A percentile compares a stretch with the other conserved stretches of the same genome.
phyloP scores from a whole-genome alignment of 2,113 vertebrate species.

The Aptenodytes patagonicus region DNA sequence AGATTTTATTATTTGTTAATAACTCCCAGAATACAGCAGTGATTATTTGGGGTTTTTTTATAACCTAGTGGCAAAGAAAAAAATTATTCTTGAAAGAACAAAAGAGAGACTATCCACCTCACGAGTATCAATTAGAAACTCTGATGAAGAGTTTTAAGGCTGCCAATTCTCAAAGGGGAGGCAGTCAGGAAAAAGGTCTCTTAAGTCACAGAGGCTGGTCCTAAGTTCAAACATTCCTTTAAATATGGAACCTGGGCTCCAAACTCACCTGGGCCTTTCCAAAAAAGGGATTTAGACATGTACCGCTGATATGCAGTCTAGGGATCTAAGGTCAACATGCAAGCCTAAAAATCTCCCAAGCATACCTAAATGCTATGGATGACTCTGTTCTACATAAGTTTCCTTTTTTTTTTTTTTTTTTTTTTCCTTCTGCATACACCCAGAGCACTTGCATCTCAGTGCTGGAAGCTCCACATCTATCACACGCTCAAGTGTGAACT shows the following conservation, averaged over 20 bases:
- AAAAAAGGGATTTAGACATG: background rate
- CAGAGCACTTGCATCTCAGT: background rate
- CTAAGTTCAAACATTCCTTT: background rate
- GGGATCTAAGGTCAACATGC: accelerated
- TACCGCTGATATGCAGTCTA: background rate
- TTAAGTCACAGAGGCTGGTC: background rate
- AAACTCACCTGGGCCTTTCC: background rate
- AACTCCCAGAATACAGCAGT: background rate
- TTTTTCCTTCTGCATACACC: background rate
- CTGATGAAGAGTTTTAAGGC: background rate
- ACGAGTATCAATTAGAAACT: background rate
- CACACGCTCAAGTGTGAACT: too few species aligned
- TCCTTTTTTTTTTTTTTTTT: too few species aligned
- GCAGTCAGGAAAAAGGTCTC: background rate
- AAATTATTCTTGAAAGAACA: background rate
- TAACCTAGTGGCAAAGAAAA: background rate
- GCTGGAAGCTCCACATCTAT: background rate
- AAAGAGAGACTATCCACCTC: background rate
- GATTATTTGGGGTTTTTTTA: background rate
- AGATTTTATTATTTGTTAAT: background rate
- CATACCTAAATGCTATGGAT: background rate
- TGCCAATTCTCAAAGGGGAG: background rate
- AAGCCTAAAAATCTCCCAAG: background rate
- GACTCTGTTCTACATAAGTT: background rate
- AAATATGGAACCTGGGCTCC: background rate